Base-by-base conservation (phyloP, 2,888 invertebrate genomes). In the Cremastobaeus sp. region DNA sequence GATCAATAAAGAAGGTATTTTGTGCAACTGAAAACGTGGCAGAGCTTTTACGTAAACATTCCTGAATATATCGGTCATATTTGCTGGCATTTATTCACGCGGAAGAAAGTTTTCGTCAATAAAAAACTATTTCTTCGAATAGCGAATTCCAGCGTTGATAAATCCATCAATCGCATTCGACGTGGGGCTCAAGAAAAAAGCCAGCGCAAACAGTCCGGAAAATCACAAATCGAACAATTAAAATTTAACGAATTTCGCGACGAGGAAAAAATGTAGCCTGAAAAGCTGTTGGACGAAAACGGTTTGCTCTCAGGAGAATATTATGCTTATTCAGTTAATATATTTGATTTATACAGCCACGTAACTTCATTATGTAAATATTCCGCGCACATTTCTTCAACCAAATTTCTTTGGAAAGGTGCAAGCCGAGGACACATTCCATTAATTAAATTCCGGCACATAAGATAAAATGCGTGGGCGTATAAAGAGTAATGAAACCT, bases 1-100 rank as follows among this genome's bases (percentile, higher is more conserved):
- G 60, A 70, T 55, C 70, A 54, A 70, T 70, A 62, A 62, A 62
- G 70, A 62, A 70, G 55, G 70, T 70, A 55, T 70, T 70, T 55
- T 62, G 62, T 62, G 55, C 55, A 17, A 59, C 50, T 59, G 50
- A 59, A 68, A 59, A 50, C 54, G 55, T 34, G 48, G 55, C 14
- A 28, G 48, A 50, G 43, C 62, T 70, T 50, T 70, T 50, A 41
- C 55, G 55, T 62, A 70, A 69, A 62, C 69, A 62, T 62, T 55
- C 34, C 34, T 21, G 15, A 47, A 66, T 55, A 37, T 48, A 70
- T 43, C 60, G 60, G 43, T 48, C 47, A 41, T 41, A 69, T 55
- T 37, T 45, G 11, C 32, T 5, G 5, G 17, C 28, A 18, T 14
- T 18, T 30, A 48, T 21, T 64, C 5, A 12, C 14, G 43, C 9